phyloP scores from a whole-genome alignment of 1,140 invertebrate genomes.

The Cephus cinctus region DNA sequence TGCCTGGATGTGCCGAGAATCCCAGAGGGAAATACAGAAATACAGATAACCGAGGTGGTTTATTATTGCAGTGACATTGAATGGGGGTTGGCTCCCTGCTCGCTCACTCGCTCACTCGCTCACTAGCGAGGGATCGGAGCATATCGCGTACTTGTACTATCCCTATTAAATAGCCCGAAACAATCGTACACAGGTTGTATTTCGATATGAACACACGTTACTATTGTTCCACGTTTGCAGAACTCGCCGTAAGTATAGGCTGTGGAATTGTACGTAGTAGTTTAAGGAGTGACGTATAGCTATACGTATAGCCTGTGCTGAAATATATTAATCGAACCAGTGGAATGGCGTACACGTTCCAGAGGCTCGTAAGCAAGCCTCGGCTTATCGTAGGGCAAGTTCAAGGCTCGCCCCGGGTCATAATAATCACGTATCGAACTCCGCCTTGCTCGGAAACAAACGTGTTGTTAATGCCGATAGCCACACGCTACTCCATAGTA shows the following conservation, averaged over 20 bases:
- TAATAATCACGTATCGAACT: constrained; percentile 50
- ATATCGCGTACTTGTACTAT: too few relatives aligned
- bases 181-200: too few relatives aligned
- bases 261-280: too few relatives aligned
- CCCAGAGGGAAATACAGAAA: constrained; percentile 45
- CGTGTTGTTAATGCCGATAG: constrained; percentile 36
- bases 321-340: too few relatives aligned
- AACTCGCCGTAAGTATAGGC: too few relatives aligned
- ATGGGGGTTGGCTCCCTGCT: constrained; percentile 36
- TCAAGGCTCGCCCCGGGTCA: constrained; percentile 54
- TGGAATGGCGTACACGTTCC: too few relatives aligned
- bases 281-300: too few relatives aligned
- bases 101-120: constrained; percentile 10
- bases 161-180: too few relatives aligned
- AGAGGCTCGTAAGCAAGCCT: too few relatives aligned
- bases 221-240: too few relatives aligned
- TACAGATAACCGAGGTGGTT: constrained; percentile 52
- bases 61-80: constrained; percentile 52
- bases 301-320: too few relatives aligned
- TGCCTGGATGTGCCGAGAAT: constrained; percentile 34
- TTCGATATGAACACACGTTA: too few relatives aligned
- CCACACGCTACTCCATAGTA: constrained; percentile 15
- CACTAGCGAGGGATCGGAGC: background rate
- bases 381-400: constrained; percentile 52
- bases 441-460: constrained; percentile 38